phyloP scores from a whole-genome alignment of 2,797 vertebrate genomes.

The Sciaenops ocellatus region DNA sequence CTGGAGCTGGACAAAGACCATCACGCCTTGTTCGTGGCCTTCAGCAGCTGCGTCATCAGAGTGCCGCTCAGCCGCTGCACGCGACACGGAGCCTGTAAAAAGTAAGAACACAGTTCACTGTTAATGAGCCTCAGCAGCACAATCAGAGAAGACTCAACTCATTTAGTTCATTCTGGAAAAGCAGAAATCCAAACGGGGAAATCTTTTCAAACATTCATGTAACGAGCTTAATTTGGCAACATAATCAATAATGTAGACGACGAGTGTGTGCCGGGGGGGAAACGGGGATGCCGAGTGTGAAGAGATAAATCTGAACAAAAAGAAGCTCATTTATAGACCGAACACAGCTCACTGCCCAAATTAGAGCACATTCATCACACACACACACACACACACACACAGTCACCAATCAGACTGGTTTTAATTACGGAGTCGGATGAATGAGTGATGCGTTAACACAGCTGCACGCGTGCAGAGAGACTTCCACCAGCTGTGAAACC shows the following conservation, averaged over 20 bases:
- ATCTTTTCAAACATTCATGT: constrained; percentile 24
- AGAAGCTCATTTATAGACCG: constrained; percentile 40
- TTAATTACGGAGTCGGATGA: constrained; percentile 46
- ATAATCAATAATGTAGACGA: constrained; percentile 28
- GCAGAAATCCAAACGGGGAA: background rate
- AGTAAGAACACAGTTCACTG: constrained; percentile 76
- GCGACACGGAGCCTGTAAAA: constrained; percentile 89
- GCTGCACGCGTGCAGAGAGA: constrained; percentile 35
- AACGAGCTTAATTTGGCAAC: constrained; percentile 30
- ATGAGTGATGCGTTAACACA: constrained; percentile 36
- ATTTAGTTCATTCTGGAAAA: background rate
- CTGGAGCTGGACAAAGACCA: constrained; percentile 93
- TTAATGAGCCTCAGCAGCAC: background rate
- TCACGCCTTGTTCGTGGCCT: constrained; percentile 91
- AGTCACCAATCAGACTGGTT: constrained; percentile 36
- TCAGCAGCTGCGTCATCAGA: constrained; percentile 91
- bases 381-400: background rate
- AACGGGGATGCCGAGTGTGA: constrained; percentile 13
- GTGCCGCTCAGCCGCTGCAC: constrained; percentile 93
- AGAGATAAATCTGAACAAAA: constrained; percentile 17
- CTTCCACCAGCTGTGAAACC: constrained; percentile 45
- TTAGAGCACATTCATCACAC: background rate
- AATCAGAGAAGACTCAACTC: too few species aligned
- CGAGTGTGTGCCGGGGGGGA: background rate
- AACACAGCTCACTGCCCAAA: constrained; percentile 21